Conservation (phyloP, 2,888 invertebrate genomes). For the Stramonita haemastoma region DNA sequence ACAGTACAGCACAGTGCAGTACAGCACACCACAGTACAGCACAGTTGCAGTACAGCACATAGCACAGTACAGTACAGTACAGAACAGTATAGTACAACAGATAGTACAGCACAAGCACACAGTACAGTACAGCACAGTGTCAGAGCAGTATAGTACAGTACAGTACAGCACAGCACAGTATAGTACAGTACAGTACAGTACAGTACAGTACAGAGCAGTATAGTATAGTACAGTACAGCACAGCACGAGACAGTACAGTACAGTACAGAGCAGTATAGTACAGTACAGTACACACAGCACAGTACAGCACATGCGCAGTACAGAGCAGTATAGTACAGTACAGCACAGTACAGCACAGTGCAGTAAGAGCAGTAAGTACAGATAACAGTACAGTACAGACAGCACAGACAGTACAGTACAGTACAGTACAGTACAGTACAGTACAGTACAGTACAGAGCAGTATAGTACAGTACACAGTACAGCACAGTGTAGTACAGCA, state of each 20-base stretch:
- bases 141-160: neutral
- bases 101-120: neutral
- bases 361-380: no score
- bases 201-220: conserved; percentile 18
- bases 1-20: neutral
- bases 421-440: neutral
- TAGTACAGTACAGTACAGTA: neutral
- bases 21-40: neutral
- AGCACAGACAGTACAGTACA: conserved; percentile 14
- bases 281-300: neutral
- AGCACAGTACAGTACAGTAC: neutral
- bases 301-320: neutral
- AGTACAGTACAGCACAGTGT: neutral
- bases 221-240: neutral
- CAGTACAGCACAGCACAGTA: conserved; percentile 21
- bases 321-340: neutral
- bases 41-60: neutral
- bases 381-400: neutral
- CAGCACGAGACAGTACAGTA: neutral
- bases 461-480: neutral
- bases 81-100: neutral
- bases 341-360: neutral
- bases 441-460: neutral
- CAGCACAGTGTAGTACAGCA: neutral
- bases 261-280: neutral